phyloP scores from a whole-genome alignment of 2,888 invertebrate genomes.

The Xestia sexstrigata region DNA sequence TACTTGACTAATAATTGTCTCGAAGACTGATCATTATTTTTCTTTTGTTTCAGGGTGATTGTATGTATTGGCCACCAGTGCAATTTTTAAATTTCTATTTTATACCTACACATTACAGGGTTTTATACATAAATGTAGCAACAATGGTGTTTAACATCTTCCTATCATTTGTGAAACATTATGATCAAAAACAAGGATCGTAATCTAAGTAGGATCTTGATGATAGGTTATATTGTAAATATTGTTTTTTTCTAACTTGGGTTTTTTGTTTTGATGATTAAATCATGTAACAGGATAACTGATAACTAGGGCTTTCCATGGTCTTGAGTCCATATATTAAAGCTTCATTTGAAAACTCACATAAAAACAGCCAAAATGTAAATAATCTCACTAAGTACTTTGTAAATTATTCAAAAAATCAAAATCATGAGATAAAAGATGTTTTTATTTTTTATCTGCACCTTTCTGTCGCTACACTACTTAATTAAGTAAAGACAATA shows the following conservation, averaged over 20 bases:
- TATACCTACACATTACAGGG: conserved; percentile 95
- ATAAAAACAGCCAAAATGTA: conserved; percentile 6
- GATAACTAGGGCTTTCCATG: conserved; percentile 18
- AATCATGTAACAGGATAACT: conserved; percentile 28
- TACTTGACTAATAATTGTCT: background rate
- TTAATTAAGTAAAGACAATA: conserved; percentile 44
- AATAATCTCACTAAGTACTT: conserved; percentile 15
- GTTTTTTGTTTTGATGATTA: conserved; percentile 21
- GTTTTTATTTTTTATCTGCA: background rate
- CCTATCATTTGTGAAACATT: conserved; percentile 96
- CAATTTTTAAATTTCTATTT: conserved; percentile 97
- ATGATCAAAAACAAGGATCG: conserved; percentile 77
- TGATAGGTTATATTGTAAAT: conserved; percentile 31
- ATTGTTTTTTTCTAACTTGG: conserved; percentile 10
- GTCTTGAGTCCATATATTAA: background rate
- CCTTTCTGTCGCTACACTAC: background rate
- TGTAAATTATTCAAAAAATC: background rate
- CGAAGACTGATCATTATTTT: conserved; percentile 31
- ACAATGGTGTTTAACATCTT: conserved; percentile 97
- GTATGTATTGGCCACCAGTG: conserved; percentile 97
- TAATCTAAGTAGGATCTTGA: conserved; percentile 19
- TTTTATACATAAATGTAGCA: conserved; percentile 96
- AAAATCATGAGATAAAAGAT: background rate
- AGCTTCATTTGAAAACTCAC: background rate
- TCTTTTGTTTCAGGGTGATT: conserved; percentile 93